phyloP scores from a whole-genome alignment of 1,140 invertebrate genomes.

The Oscheius sp. region DNA sequence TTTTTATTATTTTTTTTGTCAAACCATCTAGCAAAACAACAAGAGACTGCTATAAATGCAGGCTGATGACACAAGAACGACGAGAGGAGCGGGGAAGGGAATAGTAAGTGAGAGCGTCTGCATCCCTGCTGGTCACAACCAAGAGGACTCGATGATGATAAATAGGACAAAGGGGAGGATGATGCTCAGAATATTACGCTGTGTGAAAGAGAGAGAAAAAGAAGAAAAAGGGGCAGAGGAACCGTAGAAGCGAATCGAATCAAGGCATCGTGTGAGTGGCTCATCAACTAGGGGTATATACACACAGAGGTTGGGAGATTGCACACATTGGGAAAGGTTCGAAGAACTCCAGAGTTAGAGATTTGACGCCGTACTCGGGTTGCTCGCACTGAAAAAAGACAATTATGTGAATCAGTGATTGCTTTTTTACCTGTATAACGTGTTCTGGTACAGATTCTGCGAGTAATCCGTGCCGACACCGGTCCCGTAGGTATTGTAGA shows the following conservation, averaged over 20 bases:
- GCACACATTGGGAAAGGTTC: background rate
- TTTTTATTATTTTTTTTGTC: background rate
- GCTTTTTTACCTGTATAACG: conserved; percentile 33
- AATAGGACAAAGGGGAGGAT: background rate
- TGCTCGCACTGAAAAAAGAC: conserved; percentile 33
- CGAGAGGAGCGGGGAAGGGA: background rate
- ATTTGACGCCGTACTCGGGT: conserved; percentile 33
- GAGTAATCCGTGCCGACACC: conserved; percentile 1
- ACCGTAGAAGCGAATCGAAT: background rate
- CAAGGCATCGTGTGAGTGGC: background rate
- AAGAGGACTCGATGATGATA: background rate
- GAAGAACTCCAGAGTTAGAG: conserved; percentile 18
- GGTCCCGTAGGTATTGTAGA: conserved; percentile 1
- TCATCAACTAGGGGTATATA: background rate
- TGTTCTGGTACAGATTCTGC: conserved; percentile 32
- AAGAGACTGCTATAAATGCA: conserved; percentile 5
- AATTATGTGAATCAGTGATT: background rate
- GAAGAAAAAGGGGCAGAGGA: background rate
- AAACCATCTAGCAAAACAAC: background rate
- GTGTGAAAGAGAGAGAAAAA: background rate
- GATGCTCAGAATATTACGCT: conserved; percentile 5
- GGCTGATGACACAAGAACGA: conserved; percentile 1
- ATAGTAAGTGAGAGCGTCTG: background rate
- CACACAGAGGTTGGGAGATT: background rate
- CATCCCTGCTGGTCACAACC: conserved; percentile 6